Base-by-base conservation (phyloP, 1,140 invertebrate genomes). In the Laupala kohalensis region DNA sequence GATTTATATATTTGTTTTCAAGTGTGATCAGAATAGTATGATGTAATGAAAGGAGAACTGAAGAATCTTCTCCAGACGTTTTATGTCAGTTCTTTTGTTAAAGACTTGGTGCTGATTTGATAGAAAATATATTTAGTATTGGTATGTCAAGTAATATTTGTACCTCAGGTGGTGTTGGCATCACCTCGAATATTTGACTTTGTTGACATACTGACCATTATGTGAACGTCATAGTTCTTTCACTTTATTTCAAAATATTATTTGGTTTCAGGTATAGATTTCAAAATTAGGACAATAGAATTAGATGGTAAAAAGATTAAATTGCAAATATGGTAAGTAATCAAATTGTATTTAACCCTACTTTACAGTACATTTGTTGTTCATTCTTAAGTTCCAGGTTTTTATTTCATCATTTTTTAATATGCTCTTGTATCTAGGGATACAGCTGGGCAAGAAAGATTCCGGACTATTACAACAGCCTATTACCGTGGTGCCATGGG, bases 401-500 rank as follows among this genome's bases (percentile, higher is more conserved):
- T 25, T 64, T 15, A 6, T 37, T 71, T 71, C 53, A 12, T 62
- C 12, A 62, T 62, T 12, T 62, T 62, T n/a, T n/a, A n/a, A n/a
- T n/a, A n/a, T n/a, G n/a, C n/a, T n/a, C 19, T 29, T 65, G 19
- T 29, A 13, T 12, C 76, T n/a, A 94, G 92, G 93, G 95, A 98
- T 79, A 98, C 95, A 73, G 96, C 95, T 27, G 96, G 96, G 1
- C 96, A 99, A 82, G 90, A 95, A 82, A 88, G 97, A 77, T 98
- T 98, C 84, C 90, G 96, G 79, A 98, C 96, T 69, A 99, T 98
- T 78, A 98, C 97, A 53, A 98, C 96, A 71, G 96, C 96, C 3
- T 98, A 99, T 80, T 99, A 98, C 84, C 87, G 96, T 77, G 96
- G 96, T 29, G 96, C 97, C 27, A 98, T 98, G 96, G 97, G 97